phyloP scores from a whole-genome alignment of 1,140 invertebrate genomes.

The Ceratoteleas bidentatus region DNA sequence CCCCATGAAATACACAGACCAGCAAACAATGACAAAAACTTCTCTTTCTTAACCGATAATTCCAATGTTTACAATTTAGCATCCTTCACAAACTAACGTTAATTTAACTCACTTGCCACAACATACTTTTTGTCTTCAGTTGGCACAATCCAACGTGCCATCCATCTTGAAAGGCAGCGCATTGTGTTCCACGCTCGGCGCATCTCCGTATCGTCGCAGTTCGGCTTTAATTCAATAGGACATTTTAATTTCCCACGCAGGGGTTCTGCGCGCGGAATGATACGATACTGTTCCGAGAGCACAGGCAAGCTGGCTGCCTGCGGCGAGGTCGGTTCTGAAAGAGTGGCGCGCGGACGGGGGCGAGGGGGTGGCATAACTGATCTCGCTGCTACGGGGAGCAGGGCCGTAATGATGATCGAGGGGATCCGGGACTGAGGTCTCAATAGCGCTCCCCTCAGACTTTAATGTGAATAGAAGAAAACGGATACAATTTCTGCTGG shows the following conservation, averaged over 20 bases:
- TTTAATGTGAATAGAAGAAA: background rate
- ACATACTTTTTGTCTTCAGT: too few relatives aligned
- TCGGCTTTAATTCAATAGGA: conserved; percentile 19
- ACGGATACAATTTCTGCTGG: background rate
- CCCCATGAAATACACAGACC: too few relatives aligned
- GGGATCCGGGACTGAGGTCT: conserved; percentile 5
- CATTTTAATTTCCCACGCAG: conserved; percentile 37
- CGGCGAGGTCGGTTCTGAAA: conserved; percentile 68
- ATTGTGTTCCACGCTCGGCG: background rate
- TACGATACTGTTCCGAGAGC: conserved; percentile 71
- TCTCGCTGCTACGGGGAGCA: conserved; percentile 60
- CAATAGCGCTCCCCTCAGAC: background rate
- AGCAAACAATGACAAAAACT: too few relatives aligned
- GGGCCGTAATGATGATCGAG: conserved; percentile 27
- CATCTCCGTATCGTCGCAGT: background rate
- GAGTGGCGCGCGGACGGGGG: conserved; percentile 44
- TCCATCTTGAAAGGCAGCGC: background rate
- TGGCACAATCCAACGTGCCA: background rate
- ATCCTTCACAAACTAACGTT: too few relatives aligned
- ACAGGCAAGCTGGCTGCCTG: conserved; percentile 71
- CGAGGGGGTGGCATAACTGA: conserved; percentile 66
- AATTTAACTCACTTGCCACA: too few relatives aligned
- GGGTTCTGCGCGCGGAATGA: conserved; percentile 11
- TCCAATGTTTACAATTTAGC: too few relatives aligned
- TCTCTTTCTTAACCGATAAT: too few relatives aligned